These are phyloP conservation scores for Liasis olivaceus DNA, from an alignment of 2,797 vertebrate genomes.

Conservation along the genomic window DNA sequence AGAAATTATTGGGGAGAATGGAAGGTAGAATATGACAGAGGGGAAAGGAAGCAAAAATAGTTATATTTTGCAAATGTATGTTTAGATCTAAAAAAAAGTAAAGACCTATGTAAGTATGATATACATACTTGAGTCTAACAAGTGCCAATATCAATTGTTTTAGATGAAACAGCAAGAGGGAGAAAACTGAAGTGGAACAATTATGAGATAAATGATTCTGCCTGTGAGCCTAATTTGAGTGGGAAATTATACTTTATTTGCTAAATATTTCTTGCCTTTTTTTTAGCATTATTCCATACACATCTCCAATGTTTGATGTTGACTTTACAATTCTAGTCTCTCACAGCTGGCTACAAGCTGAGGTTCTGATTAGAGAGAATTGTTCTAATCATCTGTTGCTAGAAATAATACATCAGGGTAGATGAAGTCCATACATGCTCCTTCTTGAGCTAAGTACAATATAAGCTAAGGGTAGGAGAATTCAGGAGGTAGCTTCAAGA, in stretches of 20 bases:
- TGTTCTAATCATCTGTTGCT: conserved; percentile 72
- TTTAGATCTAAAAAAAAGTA: neutral
- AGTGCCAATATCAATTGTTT: neutral
- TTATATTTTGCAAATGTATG: neutral
- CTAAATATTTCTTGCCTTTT: conserved; percentile 68
- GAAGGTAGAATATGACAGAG: neutral
- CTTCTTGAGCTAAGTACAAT: conserved; percentile 41
- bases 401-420: conserved; percentile 67
- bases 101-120: neutral
- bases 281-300: conserved; percentile 58
- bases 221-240: conserved; percentile 33
- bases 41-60: neutral
- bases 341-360: conserved; percentile 59
- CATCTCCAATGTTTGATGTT: neutral
- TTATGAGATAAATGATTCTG: conserved; percentile 44
- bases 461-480: conserved; percentile 24
- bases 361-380: conserved; percentile 73
- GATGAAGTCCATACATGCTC: conserved; percentile 43
- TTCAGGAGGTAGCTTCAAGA: neutral
- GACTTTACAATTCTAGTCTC: conserved; percentile 72
- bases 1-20: neutral
- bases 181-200: conserved; percentile 11
- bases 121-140: neutral
- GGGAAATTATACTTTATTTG: conserved; percentile 64
- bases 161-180: neutral